Percentiles rank a stretch among this genome's conserved stretches.
Evolutionary conservation across 2,888 invertebrate species (phyloP).

Genomic region (Harpagoxenus sublaevis): DNA sequence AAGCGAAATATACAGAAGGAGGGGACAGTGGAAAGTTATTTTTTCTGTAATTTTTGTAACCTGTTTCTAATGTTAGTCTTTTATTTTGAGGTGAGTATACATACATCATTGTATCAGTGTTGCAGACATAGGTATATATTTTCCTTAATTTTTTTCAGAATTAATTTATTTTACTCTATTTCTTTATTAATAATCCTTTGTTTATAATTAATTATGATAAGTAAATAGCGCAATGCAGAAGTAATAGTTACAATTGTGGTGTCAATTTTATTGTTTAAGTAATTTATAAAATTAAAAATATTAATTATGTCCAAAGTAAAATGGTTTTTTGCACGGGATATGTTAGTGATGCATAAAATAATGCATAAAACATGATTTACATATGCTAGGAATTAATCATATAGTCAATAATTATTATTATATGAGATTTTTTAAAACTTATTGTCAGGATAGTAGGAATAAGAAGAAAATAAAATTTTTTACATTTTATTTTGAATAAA

Average conservation of each 20-base stretch:
- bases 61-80: neutral
- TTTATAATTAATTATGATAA: neutral
- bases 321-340: neutral
- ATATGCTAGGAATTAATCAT: neutral
- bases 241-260: neutral
- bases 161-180: neutral
- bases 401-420: neutral
- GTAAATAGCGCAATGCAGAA: neutral
- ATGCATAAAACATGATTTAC: neutral
- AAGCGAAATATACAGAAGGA: neutral
- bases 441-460: too few relatives aligned
- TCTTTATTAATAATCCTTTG: neutral
- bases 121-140: neutral
- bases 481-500: conserved; percentile 17
- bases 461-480: neutral
- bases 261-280: neutral
- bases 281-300: conserved; percentile 14
- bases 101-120: neutral
- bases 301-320: neutral
- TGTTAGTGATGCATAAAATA: neutral
- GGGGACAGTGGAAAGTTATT: neutral
- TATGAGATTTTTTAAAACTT: neutral
- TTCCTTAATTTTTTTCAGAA: neutral
- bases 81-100: neutral
- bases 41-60: neutral